phyloP scores from a whole-genome alignment of 2,797 vertebrate genomes.

The Falco concolor region DNA sequence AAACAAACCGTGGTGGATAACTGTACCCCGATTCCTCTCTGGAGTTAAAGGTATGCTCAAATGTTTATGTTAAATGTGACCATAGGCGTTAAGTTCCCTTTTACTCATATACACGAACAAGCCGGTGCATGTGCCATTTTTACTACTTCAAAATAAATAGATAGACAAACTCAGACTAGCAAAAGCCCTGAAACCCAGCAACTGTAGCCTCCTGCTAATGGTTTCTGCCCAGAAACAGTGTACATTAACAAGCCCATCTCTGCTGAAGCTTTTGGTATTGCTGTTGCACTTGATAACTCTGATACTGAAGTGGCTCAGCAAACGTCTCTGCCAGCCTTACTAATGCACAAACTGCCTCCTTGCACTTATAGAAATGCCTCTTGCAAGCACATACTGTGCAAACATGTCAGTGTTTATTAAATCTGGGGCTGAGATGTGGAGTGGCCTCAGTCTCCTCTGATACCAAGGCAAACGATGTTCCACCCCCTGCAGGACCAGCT shows the following conservation, averaged over 20 bases:
- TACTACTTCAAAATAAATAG: background rate
- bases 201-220: background rate
- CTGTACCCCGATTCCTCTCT: background rate
- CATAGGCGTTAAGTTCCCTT: background rate
- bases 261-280: background rate
- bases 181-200: background rate
- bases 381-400: slow-evolving; percentile 31
- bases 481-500: background rate
- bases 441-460: background rate
- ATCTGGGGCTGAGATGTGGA: background rate
- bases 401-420: slow-evolving; percentile 31
- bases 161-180: background rate
- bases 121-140: background rate
- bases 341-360: slow-evolving; percentile 25
- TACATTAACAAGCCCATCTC: background rate
- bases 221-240: background rate
- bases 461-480: background rate
- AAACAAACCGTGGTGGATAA: fast-evolving
- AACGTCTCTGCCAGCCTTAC: background rate
- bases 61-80: background rate
- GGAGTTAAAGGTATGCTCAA: background rate
- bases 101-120: background rate
- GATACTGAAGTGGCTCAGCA: background rate
- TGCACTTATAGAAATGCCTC: slow-evolving; percentile 15
- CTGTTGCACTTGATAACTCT: background rate